Base-by-base conservation (phyloP, 2,888 invertebrate genomes). In the Polydrusus pterygomalis region DNA sequence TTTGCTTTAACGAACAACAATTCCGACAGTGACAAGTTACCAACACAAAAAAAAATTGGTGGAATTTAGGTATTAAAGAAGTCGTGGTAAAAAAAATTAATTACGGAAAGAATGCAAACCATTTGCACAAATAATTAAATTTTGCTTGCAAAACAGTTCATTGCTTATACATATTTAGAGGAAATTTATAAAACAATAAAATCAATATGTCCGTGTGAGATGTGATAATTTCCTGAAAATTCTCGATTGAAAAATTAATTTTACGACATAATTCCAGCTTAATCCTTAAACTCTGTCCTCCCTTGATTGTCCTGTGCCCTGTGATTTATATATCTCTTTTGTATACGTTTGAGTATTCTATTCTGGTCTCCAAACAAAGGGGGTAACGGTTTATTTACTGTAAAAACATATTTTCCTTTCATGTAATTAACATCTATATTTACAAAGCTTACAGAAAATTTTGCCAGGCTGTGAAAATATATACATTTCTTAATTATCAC, bases 341-440 rank as follows among this genome's bases (percentile, higher is more conserved):
- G 54, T 45, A 64, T 34, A 47, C 45, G 11, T 64, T 64, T 47
- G 63, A 64, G 45, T 20, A 64, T 64, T 64, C 45, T 30, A 43
- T 45, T 64, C 45, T 64, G 63, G 63, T 64, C 38, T 64, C 25
- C 38, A 45, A 64, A 30, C 63, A 64, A 64, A 45, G 18, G 34
- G 45, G 30, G 47, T 45, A 20, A 64, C 63, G 45, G 10, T 64
- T 64, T 64, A 64, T 64, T 64, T 64, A 64, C 63, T 64, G 43
- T 64, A 30, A 64, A 64, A 64, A 64, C 63, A 64, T 47, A 64
- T 64, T 64, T 45, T 45, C 63, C 63, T 47, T 64, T 64, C 45
- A 45, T 8, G 63, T 45, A 64, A 45, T 64, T 47, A 64, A 64
- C 47, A 64, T 45, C 63, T 64, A 45, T 64, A 45, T 64, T 64